phyloP scores from a whole-genome alignment of 2,888 invertebrate species.

The Brachypterus glaber region DNA sequence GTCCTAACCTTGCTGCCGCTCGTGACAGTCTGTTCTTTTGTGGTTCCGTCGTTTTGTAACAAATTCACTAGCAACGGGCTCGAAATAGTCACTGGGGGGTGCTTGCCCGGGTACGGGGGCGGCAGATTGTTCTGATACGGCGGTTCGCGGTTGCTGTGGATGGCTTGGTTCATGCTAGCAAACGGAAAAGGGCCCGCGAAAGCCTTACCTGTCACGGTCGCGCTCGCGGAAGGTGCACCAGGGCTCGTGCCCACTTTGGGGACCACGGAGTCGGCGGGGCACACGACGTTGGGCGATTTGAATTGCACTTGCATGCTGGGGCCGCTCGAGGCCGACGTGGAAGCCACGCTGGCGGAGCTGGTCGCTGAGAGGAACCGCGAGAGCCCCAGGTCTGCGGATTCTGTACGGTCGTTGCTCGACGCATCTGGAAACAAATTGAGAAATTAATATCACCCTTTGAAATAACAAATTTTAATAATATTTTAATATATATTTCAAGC shows the following conservation, averaged over 20 bases:
- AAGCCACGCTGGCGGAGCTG: slow-evolving; percentile 16
- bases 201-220: slow-evolving; percentile 47
- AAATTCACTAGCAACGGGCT: slow-evolving; percentile 87
- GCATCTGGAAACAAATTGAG: slow-evolving; percentile 21
- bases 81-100: slow-evolving; percentile 58
- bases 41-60: slow-evolving; percentile 68
- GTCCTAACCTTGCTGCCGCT: slow-evolving; percentile 3
- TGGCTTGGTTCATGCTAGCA: slow-evolving; percentile 74
- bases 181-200: slow-evolving; percentile 68
- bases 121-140: slow-evolving; percentile 22
- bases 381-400: slow-evolving; percentile 20
- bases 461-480: too few species aligned
- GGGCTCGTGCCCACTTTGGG: slow-evolving; percentile 31
- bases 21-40: slow-evolving; percentile 34
- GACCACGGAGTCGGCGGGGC: slow-evolving; percentile 59
- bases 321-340: slow-evolving; percentile 15
- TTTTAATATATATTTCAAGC: too few species aligned
- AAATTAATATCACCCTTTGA: background rate
- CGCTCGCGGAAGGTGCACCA: slow-evolving; percentile 15
- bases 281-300: slow-evolving; percentile 77
- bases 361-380: slow-evolving; percentile 20
- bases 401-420: slow-evolving; percentile 15
- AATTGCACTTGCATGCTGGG: slow-evolving; percentile 39
- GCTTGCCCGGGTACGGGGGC: slow-evolving; percentile 28
- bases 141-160: background rate